A percentile compares a stretch with the other conserved stretches of the same genome.
Evolutionary conservation across 2,888 invertebrate genomes (phyloP).

Genomic region (Mechanitis mazaeus): DNA sequence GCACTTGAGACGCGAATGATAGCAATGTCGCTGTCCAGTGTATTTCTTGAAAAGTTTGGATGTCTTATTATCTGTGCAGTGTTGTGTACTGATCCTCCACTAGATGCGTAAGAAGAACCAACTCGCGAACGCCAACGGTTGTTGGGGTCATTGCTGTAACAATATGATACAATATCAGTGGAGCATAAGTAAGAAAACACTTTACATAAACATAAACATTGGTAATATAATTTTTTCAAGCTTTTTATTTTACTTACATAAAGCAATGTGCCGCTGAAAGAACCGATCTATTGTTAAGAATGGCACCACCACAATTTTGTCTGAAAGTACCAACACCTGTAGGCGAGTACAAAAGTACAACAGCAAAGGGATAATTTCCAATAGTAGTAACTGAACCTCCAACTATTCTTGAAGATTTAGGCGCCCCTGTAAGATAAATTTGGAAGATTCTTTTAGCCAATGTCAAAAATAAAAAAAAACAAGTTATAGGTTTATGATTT

Average conservation of each 20-base stretch:
- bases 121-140: conserved; percentile 19
- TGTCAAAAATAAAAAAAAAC: too few relatives aligned
- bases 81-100: conserved; percentile 40
- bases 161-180: neutral
- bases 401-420: conserved; percentile 35
- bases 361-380: conserved; percentile 25
- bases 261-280: conserved; percentile 45
- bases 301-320: conserved; percentile 35
- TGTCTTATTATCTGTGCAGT: conserved; percentile 37
- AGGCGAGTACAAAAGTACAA: conserved; percentile 31
- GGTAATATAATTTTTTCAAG: too few relatives aligned
- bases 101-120: conserved; percentile 40
- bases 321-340: conserved; percentile 19
- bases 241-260: conserved; percentile 20
- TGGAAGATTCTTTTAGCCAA: too few relatives aligned
- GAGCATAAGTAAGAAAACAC: too few relatives aligned
- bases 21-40: conserved; percentile 45
- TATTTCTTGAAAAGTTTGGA: conserved; percentile 39
- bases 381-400: conserved; percentile 44
- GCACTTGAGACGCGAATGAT: conserved; percentile 33
- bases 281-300: conserved; percentile 40
- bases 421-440: neutral
- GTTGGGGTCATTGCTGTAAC: conserved; percentile 24
- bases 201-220: too few relatives aligned
- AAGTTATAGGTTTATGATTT: too few relatives aligned